Evolutionary conservation across 2,888 invertebrate genomes (phyloP).

Genomic region (Ormyrus pomaceus): DNA sequence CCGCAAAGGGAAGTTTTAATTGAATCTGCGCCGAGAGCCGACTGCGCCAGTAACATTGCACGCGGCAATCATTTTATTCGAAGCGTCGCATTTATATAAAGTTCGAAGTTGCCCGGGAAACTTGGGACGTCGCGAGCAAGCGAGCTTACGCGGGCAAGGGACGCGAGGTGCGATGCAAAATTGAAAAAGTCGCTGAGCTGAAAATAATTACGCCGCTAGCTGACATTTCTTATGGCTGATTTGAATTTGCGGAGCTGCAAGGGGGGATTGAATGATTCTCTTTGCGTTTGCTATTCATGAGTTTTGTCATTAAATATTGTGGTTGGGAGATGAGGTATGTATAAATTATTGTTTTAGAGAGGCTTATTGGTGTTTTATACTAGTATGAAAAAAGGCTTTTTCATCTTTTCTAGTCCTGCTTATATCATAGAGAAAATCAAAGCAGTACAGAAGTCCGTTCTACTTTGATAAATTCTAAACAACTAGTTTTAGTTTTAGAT

Average conservation of each 20-base stretch:
- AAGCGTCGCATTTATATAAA: slow-evolving; percentile 43
- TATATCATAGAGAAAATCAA: too few species aligned
- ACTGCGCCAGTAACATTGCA: slow-evolving; percentile 21
- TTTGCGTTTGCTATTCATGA: not conserved
- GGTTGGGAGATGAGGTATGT: not conserved
- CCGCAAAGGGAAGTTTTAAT: slow-evolving; percentile 48
- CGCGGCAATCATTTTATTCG: slow-evolving; percentile 46
- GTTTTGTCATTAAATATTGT: not conserved
- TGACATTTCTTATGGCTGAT: slow-evolving; percentile 15
- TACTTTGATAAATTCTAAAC: too few species aligned
- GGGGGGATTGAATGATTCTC: not conserved
- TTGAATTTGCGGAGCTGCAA: slow-evolving; percentile 31
- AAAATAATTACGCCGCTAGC: slow-evolving; percentile 36
- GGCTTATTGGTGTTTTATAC: too few species aligned
- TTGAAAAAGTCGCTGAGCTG: slow-evolving; percentile 47
- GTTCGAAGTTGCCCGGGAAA: slow-evolving; percentile 43
- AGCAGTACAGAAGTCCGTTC: too few species aligned
- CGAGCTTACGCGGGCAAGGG: not conserved
- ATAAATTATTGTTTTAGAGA: too few species aligned
- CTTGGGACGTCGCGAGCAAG: not conserved
- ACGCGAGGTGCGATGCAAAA: slow-evolving; percentile 7
- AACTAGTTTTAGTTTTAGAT: too few species aligned
- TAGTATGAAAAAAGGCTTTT: too few species aligned
- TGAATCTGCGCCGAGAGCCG: slow-evolving; percentile 26
- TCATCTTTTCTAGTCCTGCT: too few species aligned